Conservation (phyloP, 64 coral and sea anemone genomes). For the Catalaphyllia jardinei region DNA sequence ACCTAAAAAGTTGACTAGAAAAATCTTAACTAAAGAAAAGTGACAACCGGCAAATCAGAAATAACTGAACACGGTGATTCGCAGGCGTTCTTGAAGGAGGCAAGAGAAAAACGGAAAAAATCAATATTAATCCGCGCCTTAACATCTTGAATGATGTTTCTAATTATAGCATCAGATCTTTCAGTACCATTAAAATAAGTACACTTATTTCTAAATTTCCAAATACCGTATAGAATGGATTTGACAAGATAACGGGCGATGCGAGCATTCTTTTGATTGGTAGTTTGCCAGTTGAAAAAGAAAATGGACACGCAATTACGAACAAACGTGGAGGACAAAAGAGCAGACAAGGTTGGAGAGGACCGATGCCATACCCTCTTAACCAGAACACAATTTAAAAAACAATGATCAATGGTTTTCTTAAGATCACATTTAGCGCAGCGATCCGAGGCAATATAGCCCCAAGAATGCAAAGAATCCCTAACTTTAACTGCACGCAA, state of each 20-base stretch:
- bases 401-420: constrained; percentile 16
- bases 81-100: too few relatives aligned
- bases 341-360: neutral
- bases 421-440: neutral
- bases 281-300: neutral
- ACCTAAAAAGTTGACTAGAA: too few relatives aligned
- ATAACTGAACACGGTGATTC: too few relatives aligned
- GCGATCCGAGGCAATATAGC: neutral
- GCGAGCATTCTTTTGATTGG: neutral
- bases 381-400: neutral
- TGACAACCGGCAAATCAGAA: too few relatives aligned
- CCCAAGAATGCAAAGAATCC: neutral
- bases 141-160: neutral
- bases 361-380: neutral
- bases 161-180: neutral
- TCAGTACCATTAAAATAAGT: neutral
- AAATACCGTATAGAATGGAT: neutral
- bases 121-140: too few relatives aligned
- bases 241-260: neutral
- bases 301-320: neutral
- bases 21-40: too few relatives aligned
- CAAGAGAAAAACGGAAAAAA: too few relatives aligned
- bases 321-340: neutral
- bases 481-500: neutral
- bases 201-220: neutral